Evolutionary conservation across 2,797 vertebrate genomes (phyloP).

Genomic region (Mycteria americana): DNA sequence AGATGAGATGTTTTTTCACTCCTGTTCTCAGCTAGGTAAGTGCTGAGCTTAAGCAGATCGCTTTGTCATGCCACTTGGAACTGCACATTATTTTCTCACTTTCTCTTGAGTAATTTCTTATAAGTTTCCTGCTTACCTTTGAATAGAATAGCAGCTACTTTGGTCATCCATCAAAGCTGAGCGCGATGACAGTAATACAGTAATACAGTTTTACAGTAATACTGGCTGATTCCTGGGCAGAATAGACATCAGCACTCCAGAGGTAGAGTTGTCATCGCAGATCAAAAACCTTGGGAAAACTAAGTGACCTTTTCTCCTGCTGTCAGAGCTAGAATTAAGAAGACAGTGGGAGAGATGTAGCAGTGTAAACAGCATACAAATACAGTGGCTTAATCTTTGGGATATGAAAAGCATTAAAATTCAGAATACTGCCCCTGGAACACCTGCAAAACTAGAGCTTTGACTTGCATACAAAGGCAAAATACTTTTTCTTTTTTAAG

Average conservation of each 20-base stretch:
- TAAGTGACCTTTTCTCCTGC: neutral
- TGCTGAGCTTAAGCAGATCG: slow-evolving; percentile 45
- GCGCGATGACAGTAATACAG: neutral
- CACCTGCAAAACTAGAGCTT: neutral
- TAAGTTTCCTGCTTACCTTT: slow-evolving; percentile 15
- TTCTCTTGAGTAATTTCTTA: slow-evolving; percentile 4
- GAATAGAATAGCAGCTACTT: neutral
- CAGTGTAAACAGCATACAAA: neutral
- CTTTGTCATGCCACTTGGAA: neutral
- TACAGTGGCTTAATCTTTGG: neutral
- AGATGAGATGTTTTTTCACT: neutral
- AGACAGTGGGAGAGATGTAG: neutral
- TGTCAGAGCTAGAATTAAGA: slow-evolving; percentile 6
- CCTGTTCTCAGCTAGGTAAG: neutral
- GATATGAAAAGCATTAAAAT: neutral
- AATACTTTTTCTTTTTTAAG: neutral
- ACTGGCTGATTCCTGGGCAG: slow-evolving; percentile 17
- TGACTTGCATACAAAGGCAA: no score
- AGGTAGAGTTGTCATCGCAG: slow-evolving; percentile 20
- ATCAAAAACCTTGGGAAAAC: slow-evolving; percentile 11
- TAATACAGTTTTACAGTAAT: slow-evolving; percentile 3
- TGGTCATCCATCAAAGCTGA: slow-evolving; percentile 42
- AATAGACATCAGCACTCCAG: neutral
- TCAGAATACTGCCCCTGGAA: neutral
- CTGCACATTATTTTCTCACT: neutral